Base-by-base conservation (phyloP, 1,140 invertebrate genomes). In the Chymomyza costata region DNA sequence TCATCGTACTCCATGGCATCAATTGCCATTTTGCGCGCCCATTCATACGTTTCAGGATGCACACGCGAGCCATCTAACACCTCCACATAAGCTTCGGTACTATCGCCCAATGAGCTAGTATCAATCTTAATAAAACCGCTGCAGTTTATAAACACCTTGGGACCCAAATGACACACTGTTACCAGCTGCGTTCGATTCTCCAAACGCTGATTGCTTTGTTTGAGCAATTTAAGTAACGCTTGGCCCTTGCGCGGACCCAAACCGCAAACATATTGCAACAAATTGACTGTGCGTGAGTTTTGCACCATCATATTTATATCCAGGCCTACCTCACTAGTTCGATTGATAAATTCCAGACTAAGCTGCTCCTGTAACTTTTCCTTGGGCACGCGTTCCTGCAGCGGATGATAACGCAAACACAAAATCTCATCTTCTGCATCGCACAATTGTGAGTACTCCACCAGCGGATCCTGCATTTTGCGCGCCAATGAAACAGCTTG, bases 71-170 rank as follows among this genome's bases (percentile, higher is more conserved):
- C 97, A 84, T 99, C 98, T 2, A 99, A 86, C 0, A 99, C 96
- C 89, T 99, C 97, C 0, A 98, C 94, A 70, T 97, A 97, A 0
- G 94, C 92, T 73, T 98, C 95, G 0, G 95, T 97, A 82, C 95
- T 93, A 80, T 99, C 96, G 8, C 95, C 95, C 13, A 99, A 85
- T 59, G 95, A 94, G 67, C 94, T 95, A 0, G 97, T 98, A 63
- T 99, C 97, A 55, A 99, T 98, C 87, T 97, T 99, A 15, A 99
- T 98, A 73, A 99, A 99, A 25, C 98, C 98, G 30, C 97, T 96
- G 88, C 97, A 99, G 85, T 99, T 99, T 56, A 99, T 96, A 68
- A 99, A 99, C 0, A 99, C 95, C 87, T 98, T 99, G 0, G 97
- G 97, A 1, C 97, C 98, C 93, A 99, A 95, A 69, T 97, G 95